phyloP scores from a whole-genome alignment of 2,113 vertebrate genomes.

The Gavialis gangeticus region DNA sequence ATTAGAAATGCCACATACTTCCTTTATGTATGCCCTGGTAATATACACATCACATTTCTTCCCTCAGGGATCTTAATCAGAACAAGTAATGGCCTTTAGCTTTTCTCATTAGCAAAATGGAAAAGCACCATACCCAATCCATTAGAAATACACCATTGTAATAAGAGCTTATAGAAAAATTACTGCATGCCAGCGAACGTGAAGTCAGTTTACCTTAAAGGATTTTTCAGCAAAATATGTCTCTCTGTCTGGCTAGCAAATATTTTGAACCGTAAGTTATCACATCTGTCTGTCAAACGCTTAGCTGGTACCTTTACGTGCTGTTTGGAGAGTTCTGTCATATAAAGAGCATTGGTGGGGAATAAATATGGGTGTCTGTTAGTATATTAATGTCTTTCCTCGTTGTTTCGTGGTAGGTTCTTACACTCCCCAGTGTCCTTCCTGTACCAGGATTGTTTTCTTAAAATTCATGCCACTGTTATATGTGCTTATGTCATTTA shows the following conservation, averaged over 20 bases:
- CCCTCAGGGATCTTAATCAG: conserved; percentile 83
- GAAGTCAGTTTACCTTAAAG: conserved; percentile 71
- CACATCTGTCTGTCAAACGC: conserved; percentile 22
- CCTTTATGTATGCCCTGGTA: conserved; percentile 52
- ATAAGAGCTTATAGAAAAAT: conserved; percentile 81
- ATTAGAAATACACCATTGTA: conserved; percentile 83
- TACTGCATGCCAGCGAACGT: conserved; percentile 73
- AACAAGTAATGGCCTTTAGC: conserved; percentile 86
- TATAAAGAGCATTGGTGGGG: conserved; percentile 40
- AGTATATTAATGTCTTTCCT: conserved; percentile 28
- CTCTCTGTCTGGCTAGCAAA: conserved; percentile 45
- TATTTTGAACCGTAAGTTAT: conserved; percentile 52
- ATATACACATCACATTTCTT: conserved; percentile 67
- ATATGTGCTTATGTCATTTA: conserved; percentile 22
- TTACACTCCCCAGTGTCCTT: conserved; percentile 34
- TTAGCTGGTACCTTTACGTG: conserved; percentile 55
- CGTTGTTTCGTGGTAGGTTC: background rate
- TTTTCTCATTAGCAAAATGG: conserved; percentile 89
- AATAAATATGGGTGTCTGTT: conserved; percentile 49
- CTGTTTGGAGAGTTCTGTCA: conserved; percentile 60
- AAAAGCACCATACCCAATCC: conserved; percentile 84
- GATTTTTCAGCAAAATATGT: conserved; percentile 41
- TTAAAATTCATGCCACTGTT: conserved; percentile 12
- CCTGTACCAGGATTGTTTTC: background rate
- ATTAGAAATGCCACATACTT: conserved; percentile 56